Evolutionary conservation across 2,888 invertebrate genomes (phyloP), one percentile per base, ranked within the genome.

Genomic region (Chalcis sispes): DNA sequence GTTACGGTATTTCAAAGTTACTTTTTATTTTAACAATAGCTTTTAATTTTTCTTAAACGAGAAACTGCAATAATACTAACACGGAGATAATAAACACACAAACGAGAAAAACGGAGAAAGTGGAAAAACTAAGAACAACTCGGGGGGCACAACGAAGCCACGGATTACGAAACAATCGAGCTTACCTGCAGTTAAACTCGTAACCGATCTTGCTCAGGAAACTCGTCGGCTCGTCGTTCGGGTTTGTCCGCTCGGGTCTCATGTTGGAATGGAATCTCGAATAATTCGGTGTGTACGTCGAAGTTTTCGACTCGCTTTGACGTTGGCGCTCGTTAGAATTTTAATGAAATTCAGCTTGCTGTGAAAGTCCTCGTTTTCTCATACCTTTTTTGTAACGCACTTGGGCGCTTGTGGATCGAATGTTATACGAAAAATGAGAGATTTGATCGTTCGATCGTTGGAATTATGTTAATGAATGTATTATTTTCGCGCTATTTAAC

Each of bases 161-260:
- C 23, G 64, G 58, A 66, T 73, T 61, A 59, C 50, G 58, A 46
- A 58, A 65, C 62, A 72, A 72, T 72, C 46, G 64, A 13, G 56
- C 54, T 62, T 52, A 56, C 15, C 32, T 3, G 32, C 27, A 40
- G 50, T 15, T 29, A 46, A 74, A 58, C 46, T 23, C 32, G 58
- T 58, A 58, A 75, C 58, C 70, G n/a, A 76, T 70, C 65, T 52
- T 40, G 27, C 40, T 40, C 29, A 36, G 18, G 29, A 5, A 52
- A 40, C 29, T 66, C 52, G 32, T 46, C 58, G 23, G 56, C 20
- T 56, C 42, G n/a, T 27, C 18, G 5, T 32, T 8, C 5, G 29
- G 64, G 4, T 13, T 36, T 42, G 5, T 27, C 1, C 15, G 18
- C 40, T 18, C 25, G 40, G 46, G 18, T 48, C 25, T 29, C 25